Evolutionary conservation across 2,888 invertebrate genomes (phyloP), one percentile per base, ranked within the genome.

Genomic region (Neuroscelio doddi): DNA sequence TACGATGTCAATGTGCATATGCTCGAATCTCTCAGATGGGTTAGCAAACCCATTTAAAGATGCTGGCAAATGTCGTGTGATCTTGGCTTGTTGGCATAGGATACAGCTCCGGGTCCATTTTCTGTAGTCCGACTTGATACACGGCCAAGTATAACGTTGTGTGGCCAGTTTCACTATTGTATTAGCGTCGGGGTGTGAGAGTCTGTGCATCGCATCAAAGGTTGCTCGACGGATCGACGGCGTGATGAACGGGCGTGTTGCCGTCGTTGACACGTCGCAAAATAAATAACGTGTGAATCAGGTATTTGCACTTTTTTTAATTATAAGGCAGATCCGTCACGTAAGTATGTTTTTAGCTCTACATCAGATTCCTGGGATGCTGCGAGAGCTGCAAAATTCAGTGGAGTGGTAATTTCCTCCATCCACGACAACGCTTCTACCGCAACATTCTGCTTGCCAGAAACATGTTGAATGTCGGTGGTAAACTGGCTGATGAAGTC

Each of bases 141-240:
- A 70, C 0, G 82, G 83, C 84, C 84, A 85, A 0, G 85, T 78
- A 36, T 73, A 85, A 0, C 81, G 71, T 17, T 79, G 36, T 0
- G 77, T 42, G 0, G 85, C 69, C 1, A 84, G 27, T n/a, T 71
- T 74, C 1, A 49, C 49, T 0, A 77, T 77, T 0, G 71, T 68
- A 1, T 68, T 68, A 0, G 62, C 51, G 0, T 76, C 76, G 3
- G 75, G 73, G 49, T 77, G 80, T 3, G 71, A 63, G 1, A 79
- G 50, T 0, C 57, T 44, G 53, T 82, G 78, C 0, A 79, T 1
- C 0, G 45, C 1, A 10, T 75, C 30, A 32, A 72, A 74, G 1
- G 55, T 57, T 10, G 15, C n/a, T 8, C 49, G 53, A 0, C 72
- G 55, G 4, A 71, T 64, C 0, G 29, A n/a, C 9, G 8, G 3